A percentile compares a stretch with the other conserved stretches of the same genome.
These are phyloP conservation scores for Passer montanus DNA, from an alignment of 2,113 vertebrate species.

Conservation along the genomic window DNA sequence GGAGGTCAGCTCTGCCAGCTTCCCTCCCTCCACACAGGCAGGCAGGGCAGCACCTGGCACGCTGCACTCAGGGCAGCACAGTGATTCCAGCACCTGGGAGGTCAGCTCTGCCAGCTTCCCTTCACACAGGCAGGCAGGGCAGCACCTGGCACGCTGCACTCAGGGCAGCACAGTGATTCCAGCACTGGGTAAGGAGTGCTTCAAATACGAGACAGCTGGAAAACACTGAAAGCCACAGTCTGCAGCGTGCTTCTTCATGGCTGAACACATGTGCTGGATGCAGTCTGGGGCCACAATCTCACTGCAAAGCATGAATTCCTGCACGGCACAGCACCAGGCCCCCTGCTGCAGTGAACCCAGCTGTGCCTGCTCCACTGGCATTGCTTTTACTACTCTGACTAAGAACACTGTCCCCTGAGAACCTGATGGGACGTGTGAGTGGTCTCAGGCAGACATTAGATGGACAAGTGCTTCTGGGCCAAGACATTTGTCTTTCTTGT, in stretches of 20 bases:
- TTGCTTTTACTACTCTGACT: background rate
- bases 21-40: background rate
- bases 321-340: background rate
- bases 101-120: background rate
- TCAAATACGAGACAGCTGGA: background rate
- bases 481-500: background rate
- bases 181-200: background rate
- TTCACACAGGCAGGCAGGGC: background rate
- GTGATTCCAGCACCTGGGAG: background rate
- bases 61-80: background rate
- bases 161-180: slow-evolving; percentile 7
- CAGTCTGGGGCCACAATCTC: background rate
- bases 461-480: background rate
- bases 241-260: background rate
- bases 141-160: background rate
- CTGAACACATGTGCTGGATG: background rate
- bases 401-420: background rate
- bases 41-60: slow-evolving; percentile 6
- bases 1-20: slow-evolving; percentile 11
- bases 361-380: background rate
- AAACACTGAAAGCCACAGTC: background rate
- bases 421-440: background rate
- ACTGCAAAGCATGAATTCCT: background rate
- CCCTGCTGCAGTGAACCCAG: background rate
- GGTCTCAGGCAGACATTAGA: background rate